Evolutionary conservation across 53 echinoderm and acorn worm species (phyloP).

Genomic region (Zoroaster sp.): DNA sequence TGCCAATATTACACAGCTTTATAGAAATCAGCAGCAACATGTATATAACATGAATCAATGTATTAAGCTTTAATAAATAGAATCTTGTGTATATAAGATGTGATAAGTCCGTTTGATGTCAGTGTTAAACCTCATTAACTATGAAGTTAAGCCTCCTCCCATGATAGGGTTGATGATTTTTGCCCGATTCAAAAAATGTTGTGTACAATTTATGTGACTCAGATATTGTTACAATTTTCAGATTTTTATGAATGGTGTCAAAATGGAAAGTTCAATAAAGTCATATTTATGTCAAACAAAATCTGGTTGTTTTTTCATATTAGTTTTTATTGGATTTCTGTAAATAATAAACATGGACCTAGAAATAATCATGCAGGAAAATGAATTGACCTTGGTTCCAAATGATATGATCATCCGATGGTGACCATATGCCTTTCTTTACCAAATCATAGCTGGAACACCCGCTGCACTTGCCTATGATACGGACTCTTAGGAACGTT

Average conservation of each 20-base stretch:
- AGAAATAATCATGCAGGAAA: neutral
- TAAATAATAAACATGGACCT: too few species aligned
- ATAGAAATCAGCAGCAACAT: too few species aligned
- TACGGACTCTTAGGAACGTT: too few species aligned
- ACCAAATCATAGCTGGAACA: too few species aligned
- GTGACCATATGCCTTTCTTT: too few species aligned
- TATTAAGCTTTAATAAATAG: neutral
- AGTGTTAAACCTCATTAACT: neutral
- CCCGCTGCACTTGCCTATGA: too few species aligned
- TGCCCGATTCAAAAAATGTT: neutral
- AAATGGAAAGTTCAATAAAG: conserved; percentile 46
- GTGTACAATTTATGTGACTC: neutral
- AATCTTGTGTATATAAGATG: neutral
- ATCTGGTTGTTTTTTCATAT: neutral
- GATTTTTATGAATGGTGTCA: conserved; percentile 52
- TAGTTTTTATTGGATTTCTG: neutral
- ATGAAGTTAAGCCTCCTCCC: neutral
- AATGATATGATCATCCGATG: too few species aligned
- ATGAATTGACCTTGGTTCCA: neutral
- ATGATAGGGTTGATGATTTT: neutral
- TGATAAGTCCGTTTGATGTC: neutral
- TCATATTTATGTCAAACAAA: conserved; percentile 29
- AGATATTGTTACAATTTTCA: conserved; percentile 35
- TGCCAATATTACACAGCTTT: too few species aligned
- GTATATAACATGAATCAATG: too few species aligned